Evolutionary conservation across 2,888 invertebrate genomes (phyloP).

Genomic region (Ecliptopera silaceata): DNA sequence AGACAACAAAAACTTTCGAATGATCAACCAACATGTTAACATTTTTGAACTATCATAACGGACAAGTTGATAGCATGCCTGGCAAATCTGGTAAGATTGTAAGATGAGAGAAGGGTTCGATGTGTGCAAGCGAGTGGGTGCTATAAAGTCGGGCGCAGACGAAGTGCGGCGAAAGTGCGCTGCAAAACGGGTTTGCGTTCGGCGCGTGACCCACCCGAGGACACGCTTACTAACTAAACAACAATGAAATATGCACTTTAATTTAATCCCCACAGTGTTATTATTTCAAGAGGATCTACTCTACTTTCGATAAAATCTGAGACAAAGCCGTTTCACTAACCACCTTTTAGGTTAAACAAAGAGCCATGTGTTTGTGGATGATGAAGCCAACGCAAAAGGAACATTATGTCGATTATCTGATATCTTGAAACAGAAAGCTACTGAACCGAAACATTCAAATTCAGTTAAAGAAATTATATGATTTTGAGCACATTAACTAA

Average conservation of each 20-base stretch:
- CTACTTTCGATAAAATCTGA: constrained; percentile 31
- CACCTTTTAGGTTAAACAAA: constrained; percentile 31
- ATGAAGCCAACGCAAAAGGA: constrained; percentile 1
- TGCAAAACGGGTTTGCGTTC: constrained; percentile 73
- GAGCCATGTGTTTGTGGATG: constrained; percentile 27
- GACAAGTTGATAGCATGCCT: constrained; percentile 9
- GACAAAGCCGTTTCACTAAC: constrained; percentile 31
- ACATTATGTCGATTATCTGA: too few species aligned
- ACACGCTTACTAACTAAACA: constrained; percentile 56
- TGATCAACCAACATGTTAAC: constrained; percentile 6
- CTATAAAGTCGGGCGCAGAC: constrained; percentile 63
- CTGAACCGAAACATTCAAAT: too few species aligned
- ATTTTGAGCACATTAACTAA: too few species aligned
- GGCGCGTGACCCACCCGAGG: constrained; percentile 80
- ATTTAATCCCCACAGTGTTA: constrained; percentile 39
- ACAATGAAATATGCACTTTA: constrained; percentile 54
- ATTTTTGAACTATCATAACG: background rate
- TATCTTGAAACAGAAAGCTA: too few species aligned
- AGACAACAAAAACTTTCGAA: constrained; percentile 1
- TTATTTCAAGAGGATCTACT: constrained; percentile 36
- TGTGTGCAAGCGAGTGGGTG: constrained; percentile 63
- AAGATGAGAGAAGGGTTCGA: constrained; percentile 42
- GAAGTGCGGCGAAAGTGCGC: constrained; percentile 77
- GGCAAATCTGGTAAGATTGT: constrained; percentile 13
- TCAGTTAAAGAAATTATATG: too few species aligned